phyloP scores from a whole-genome alignment of 2,797 vertebrate species.

The Australoheros facetus region DNA sequence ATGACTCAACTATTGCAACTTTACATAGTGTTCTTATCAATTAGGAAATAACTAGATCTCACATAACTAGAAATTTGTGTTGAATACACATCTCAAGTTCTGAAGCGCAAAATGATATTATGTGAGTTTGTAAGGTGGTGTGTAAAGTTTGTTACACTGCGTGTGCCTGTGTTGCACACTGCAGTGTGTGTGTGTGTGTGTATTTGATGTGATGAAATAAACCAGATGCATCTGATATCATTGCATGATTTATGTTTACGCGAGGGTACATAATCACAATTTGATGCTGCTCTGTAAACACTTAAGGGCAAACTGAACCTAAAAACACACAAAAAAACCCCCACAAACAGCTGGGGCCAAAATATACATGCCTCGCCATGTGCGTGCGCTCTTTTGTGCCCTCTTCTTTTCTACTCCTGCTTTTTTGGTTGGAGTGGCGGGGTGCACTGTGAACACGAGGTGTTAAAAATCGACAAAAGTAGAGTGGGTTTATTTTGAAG shows the following conservation, averaged over 20 bases:
- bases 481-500: conserved; percentile 33
- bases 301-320: conserved; percentile 46
- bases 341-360: conserved; percentile 10
- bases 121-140: background rate
- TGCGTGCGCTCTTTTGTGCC: background rate
- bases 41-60: background rate
- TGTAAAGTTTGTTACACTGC: background rate
- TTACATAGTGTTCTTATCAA: background rate
- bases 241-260: conserved; percentile 20
- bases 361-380: conserved; percentile 15
- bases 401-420: background rate
- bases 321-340: conserved; percentile 52
- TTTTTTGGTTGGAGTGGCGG: conserved; percentile 1
- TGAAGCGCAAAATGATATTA: background rate
- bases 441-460: conserved; percentile 36
- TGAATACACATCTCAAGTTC: background rate
- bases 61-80: background rate
- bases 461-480: conserved; percentile 48
- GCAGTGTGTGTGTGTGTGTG: background rate
- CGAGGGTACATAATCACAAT: conserved; percentile 22
- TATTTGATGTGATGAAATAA: conserved; percentile 22
- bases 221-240: conserved; percentile 30
- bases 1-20: background rate
- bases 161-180: background rate
- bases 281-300: conserved; percentile 49